These are phyloP conservation scores for Gymnosoma rotundatum DNA, from an alignment of 2,888 invertebrate species.

Conservation along the genomic window DNA sequence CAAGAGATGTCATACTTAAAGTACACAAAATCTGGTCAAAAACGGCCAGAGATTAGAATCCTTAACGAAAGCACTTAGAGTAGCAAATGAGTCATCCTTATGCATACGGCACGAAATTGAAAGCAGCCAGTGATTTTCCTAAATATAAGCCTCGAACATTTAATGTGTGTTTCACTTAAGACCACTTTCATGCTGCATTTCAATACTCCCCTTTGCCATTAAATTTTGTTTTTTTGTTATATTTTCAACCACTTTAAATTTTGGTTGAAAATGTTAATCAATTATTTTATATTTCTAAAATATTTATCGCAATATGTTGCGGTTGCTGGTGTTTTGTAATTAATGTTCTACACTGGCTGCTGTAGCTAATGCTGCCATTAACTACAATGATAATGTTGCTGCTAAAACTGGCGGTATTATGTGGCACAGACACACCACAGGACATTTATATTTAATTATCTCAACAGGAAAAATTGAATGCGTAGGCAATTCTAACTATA, in stretches of 20 bases:
- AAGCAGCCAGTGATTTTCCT: too few species aligned
- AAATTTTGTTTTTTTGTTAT: too few species aligned
- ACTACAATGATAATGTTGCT: neutral
- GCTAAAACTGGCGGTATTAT: slow-evolving; percentile 27
- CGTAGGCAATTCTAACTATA: slow-evolving; percentile 62
- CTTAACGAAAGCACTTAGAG: too few species aligned
- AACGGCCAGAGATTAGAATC: too few species aligned
- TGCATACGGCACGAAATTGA: too few species aligned
- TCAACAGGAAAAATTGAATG: slow-evolving; percentile 63
- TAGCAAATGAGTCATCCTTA: too few species aligned
- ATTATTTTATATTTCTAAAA: slow-evolving; percentile 40
- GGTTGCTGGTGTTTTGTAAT: slow-evolving; percentile 58
- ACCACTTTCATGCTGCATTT: too few species aligned
- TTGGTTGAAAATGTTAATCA: slow-evolving; percentile 26
- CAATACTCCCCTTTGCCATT: neutral
- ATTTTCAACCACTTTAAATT: neutral
- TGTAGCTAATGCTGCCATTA: neutral
- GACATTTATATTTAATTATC: slow-evolving; percentile 71
- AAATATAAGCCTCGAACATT: too few species aligned
- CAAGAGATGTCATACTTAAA: too few species aligned
- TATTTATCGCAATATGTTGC: slow-evolving; percentile 60
- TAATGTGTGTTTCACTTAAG: too few species aligned
- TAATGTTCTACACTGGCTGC: slow-evolving; percentile 13
- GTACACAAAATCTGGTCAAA: too few species aligned
- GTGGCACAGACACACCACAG: slow-evolving; percentile 65